Evolutionary conservation across 2,113 vertebrate species (phyloP).

Genomic region (Brachirus orientalis): DNA sequence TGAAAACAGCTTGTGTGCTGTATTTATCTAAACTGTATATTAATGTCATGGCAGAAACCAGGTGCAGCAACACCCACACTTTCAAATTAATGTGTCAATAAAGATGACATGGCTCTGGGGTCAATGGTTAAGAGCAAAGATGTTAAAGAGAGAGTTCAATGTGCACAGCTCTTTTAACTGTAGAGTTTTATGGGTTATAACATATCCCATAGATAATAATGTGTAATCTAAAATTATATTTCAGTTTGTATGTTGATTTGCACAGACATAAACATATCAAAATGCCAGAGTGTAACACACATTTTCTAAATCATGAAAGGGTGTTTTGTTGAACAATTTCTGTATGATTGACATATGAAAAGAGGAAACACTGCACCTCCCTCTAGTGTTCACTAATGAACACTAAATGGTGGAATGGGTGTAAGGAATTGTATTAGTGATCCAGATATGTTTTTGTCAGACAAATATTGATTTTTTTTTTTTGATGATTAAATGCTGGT

Average conservation of each 20-base stretch:
- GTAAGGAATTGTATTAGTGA: no score
- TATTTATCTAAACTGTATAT: neutral
- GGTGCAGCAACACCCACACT: slow-evolving; percentile 7
- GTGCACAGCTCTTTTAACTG: neutral
- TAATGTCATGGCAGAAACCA: slow-evolving; percentile 11
- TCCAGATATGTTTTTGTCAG: no score
- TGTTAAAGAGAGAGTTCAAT: neutral
- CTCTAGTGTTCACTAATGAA: slow-evolving; percentile 51
- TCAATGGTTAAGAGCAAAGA: slow-evolving; percentile 32
- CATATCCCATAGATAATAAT: no score
- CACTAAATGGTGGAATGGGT: no score
- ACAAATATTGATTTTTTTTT: no score
- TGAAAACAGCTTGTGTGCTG: no score
- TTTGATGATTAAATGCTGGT: no score
- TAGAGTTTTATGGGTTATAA: neutral
- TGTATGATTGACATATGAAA: neutral
- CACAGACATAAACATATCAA: no score
- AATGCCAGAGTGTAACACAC: no score
- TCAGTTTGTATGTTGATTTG: neutral
- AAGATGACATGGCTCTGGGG: no score
- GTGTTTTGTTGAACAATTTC: neutral
- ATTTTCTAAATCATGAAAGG: no score
- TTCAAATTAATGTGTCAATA: slow-evolving; percentile 34
- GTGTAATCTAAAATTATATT: neutral
- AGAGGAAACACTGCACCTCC: slow-evolving; percentile 15